Evolutionary conservation across 2,797 vertebrate genomes (phyloP), one percentile per base, ranked within the genome.

Genomic region (Cephalopachus bancanus): DNA sequence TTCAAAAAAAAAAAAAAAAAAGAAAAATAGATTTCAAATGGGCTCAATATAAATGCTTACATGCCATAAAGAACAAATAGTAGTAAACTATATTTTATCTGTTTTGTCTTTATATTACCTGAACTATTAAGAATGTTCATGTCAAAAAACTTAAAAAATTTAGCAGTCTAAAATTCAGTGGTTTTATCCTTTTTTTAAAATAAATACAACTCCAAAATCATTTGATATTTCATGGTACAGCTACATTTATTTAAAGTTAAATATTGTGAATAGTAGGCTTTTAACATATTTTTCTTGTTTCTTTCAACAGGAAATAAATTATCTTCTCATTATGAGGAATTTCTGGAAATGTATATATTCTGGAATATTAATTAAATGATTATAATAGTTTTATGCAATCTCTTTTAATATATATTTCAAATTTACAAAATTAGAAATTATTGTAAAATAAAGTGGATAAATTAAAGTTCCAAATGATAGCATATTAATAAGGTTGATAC

Each of bases 291-390:
- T 95, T 83, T 26, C 15, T n/a, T 90, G 10, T 85, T 76, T 75
- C 53, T 95, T 76, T 88, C 67, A 89, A 53, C 7, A 90, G 86
- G 60, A 93, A 92, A 93, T 89, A 92, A 94, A 92, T 83, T 17
- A 5, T 96, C 15, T 75, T 83, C 33, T 85, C 60, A 92, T 26
- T 9, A 64, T 28, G 33, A 11, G 6, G 15, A 97, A 94, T 76
- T 88, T 96, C 92, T 93, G 30, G 49, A 90, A 96, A 94, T 93
- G 78, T 88, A 92, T 90, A 93, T 97, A 67, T 88, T 88, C 80
- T 86, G 84, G 2, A 89, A 10, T 80, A 51, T 53, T 93, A 76
- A 95, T 84, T 93, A 62, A 79, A 74, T 84, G 33, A 49, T 28
- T 89, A 2, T 90, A 16, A 81, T 87, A 67, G 8, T 81, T 95